Conservation (phyloP, 2,888 invertebrate genomes). For the Drosophila histrio region DNA sequence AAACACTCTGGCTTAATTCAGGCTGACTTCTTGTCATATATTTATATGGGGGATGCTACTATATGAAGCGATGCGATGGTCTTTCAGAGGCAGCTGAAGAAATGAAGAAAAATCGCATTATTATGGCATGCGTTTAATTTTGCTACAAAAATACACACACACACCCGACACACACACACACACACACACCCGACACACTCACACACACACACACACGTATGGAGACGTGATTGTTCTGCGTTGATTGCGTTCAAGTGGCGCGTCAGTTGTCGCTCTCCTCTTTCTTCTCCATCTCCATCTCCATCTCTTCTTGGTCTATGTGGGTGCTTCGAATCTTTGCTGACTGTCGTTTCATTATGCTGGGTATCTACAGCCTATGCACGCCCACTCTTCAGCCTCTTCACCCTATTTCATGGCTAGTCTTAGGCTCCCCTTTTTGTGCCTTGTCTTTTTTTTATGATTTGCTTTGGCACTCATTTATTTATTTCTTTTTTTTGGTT, state of each 20-base stretch:
- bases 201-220: constrained; percentile 3
- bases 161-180: constrained; percentile 4
- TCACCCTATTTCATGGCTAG: background rate
- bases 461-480: constrained; percentile 59
- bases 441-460: constrained; percentile 49
- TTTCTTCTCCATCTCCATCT: background rate
- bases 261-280: constrained; percentile 19
- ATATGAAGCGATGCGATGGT: constrained; percentile 15
- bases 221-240: constrained; percentile 53
- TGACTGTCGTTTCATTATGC: constrained; percentile 58
- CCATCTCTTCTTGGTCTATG: constrained; percentile 3
- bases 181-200: constrained; percentile 5
- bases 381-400: background rate
- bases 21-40: constrained; percentile 20
- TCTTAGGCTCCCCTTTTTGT: constrained; percentile 1
- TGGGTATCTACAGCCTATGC: constrained; percentile 2
- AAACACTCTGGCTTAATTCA: background rate
- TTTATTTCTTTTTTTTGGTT: constrained; percentile 42
- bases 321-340: constrained; percentile 31
- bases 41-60: background rate
- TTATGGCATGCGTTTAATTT: constrained; percentile 77
- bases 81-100: constrained; percentile 15
- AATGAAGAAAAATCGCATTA: constrained; percentile 74
- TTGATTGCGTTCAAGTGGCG: constrained; percentile 62
- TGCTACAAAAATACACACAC: constrained; percentile 42